A percentile compares a stretch with the other conserved stretches of the same genome.
Conservation (phyloP, 2,113 vertebrate genomes). For the Mugil cephalus region DNA sequence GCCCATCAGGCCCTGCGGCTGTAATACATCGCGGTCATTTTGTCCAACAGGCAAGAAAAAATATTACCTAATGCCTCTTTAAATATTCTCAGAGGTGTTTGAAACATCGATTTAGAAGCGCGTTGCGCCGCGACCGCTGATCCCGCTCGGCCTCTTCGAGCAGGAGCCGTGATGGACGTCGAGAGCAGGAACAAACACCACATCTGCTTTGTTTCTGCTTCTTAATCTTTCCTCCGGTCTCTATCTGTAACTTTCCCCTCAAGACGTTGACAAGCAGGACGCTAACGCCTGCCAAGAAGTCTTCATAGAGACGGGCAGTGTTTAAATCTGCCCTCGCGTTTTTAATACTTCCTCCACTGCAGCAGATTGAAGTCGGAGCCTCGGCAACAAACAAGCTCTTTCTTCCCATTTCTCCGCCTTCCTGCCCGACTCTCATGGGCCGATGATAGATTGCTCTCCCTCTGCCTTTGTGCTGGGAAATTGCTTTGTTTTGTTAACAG, state of each 20-base stretch:
- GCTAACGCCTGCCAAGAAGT: conserved; percentile 14
- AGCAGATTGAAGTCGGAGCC: conserved; percentile 51
- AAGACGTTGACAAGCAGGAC: not conserved
- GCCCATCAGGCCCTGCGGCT: conserved; percentile 31
- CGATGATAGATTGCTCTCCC: conserved; percentile 78
- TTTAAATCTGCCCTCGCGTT: conserved; percentile 41
- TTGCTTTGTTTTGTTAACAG: conserved; percentile 82
- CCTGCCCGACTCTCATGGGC: conserved; percentile 55
- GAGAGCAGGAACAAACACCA: conserved; percentile 5
- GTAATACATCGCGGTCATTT: conserved; percentile 34
- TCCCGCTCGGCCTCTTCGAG: conserved; percentile 18
- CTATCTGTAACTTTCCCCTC: conserved; percentile 10
- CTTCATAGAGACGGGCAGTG: conserved; percentile 21
- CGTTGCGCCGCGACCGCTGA: conserved; percentile 1
- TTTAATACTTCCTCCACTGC: conserved; percentile 25
- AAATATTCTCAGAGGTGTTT: conserved; percentile 53
- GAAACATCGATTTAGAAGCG: conserved; percentile 9
- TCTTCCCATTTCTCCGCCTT: conserved; percentile 39
- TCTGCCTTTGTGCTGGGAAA: conserved; percentile 74
- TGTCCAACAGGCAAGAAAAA: conserved; percentile 23
- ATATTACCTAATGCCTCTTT: conserved; percentile 48
- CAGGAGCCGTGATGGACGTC: not conserved
- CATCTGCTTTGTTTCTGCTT: not conserved
- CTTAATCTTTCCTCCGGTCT: conserved; percentile 5
- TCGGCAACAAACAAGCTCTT: conserved; percentile 58